A percentile compares a stretch with the other conserved stretches of the same genome.
These are phyloP conservation scores for Diaphora mendica DNA, from an alignment of 2,888 invertebrate genomes.

Conservation along the genomic window DNA sequence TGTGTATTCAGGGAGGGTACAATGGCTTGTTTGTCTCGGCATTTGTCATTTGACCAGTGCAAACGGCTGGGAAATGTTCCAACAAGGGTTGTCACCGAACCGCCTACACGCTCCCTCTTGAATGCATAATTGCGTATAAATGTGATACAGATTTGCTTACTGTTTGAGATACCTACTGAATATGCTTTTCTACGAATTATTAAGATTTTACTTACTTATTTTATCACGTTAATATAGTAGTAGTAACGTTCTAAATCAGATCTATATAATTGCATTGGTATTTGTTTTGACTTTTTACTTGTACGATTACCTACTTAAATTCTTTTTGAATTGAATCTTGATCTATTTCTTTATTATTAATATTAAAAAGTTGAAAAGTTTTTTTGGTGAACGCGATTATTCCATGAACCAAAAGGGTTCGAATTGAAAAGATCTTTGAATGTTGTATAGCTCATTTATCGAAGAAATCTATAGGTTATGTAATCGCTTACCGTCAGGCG, in stretches of 20 bases:
- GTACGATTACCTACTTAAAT: no score
- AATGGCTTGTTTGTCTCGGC: conserved; percentile 62
- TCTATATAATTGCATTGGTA: not conserved
- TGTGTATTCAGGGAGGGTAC: conserved; percentile 54
- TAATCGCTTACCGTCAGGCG: no score
- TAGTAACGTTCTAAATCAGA: not conserved
- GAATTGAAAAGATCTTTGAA: no score
- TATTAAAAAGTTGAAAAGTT: no score
- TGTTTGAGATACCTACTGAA: not conserved
- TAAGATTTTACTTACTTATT: not conserved
- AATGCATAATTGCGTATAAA: conserved; percentile 43
- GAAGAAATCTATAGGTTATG: no score
- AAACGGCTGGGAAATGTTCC: conserved; percentile 41
- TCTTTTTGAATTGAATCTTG: no score
- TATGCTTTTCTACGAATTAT: not conserved
- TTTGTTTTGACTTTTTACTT: not conserved
- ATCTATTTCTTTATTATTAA: no score
- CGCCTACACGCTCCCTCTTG: conserved; percentile 27
- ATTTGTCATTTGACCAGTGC: conserved; percentile 56
- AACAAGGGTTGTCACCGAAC: conserved; percentile 32
- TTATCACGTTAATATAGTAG: not conserved
- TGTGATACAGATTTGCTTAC: conserved; percentile 17
- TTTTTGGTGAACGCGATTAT: no score
- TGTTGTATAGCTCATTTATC: no score
- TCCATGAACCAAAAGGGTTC: no score